Conservation (phyloP, 2,888 invertebrate species). For the Cryptocephalus primarius region DNA sequence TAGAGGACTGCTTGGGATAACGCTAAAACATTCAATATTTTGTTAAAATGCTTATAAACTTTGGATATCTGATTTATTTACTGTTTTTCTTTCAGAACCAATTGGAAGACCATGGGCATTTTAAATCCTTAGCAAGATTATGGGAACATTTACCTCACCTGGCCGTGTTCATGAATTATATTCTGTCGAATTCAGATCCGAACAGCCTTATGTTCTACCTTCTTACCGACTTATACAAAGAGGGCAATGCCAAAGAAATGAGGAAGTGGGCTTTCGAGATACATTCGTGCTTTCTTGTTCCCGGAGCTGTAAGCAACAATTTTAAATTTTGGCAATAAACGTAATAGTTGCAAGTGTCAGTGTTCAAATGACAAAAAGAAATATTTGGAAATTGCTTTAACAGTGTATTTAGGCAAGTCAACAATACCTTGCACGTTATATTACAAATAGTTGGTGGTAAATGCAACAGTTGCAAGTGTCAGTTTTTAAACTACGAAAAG, state of each 20-base stretch:
- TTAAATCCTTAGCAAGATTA: conserved; percentile 71
- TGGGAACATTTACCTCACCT: conserved; percentile 82
- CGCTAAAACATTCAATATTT: too few relatives aligned
- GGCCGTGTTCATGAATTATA: conserved; percentile 89
- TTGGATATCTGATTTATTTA: too few relatives aligned
- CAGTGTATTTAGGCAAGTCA: too few relatives aligned
- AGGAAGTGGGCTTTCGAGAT: conserved; percentile 99
- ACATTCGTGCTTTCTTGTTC: conserved; percentile 90
- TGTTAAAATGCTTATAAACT: too few relatives aligned
- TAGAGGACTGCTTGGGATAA: too few relatives aligned
- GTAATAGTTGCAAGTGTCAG: too few relatives aligned
- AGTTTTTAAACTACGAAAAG: background rate
- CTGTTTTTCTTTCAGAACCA: conserved; percentile 47
- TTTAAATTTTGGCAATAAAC: background rate
- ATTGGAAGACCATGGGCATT: conserved; percentile 78
- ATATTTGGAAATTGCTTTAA: too few relatives aligned
- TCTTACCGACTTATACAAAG: conserved; percentile 82
- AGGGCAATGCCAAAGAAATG: conserved; percentile 79
- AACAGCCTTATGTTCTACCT: conserved; percentile 64
- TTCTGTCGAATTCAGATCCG: conserved; percentile 71
- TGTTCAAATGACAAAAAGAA: too few relatives aligned
- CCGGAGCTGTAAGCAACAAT: conserved; percentile 59
- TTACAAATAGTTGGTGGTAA: too few relatives aligned
- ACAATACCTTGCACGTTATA: too few relatives aligned
- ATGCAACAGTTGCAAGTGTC: too few relatives aligned